Conservation (phyloP, 2,113 vertebrate genomes). For the Rhinichthys klamathensis region DNA sequence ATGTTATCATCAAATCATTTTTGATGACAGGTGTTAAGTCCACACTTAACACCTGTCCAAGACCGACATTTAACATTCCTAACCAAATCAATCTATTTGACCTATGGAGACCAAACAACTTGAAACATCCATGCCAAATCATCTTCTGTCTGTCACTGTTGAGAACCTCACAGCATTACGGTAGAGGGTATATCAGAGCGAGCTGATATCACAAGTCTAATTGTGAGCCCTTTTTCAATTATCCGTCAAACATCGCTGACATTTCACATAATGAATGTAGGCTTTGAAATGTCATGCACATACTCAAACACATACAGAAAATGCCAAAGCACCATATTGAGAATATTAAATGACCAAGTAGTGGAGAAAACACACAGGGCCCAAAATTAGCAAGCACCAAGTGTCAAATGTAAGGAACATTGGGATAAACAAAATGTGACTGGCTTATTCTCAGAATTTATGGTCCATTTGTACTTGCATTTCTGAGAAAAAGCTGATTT, state of each 20-base stretch:
- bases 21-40: no score
- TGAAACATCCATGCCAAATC: conserved; percentile 21
- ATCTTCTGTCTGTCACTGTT: conserved; percentile 12
- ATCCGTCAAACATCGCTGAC: conserved; percentile 37
- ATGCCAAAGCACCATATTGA: background rate
- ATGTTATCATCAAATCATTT: no score
- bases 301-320: conserved; percentile 12
- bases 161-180: background rate
- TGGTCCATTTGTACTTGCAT: background rate
- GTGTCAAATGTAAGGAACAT: background rate
- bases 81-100: conserved; percentile 35
- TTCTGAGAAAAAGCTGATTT: background rate
- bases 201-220: conserved; percentile 7
- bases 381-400: background rate
- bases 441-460: background rate
- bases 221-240: conserved; percentile 27
- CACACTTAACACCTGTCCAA: background rate
- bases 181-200: background rate
- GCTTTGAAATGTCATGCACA: conserved; percentile 46
- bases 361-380: background rate
- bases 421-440: background rate
- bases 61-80: conserved; percentile 2
- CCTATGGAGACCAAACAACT: conserved; percentile 3
- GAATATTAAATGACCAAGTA: conserved; percentile 13
- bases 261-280: conserved; percentile 48